Evolutionary conservation across 2,888 invertebrate genomes (phyloP).

Genomic region (Idaea biselata): DNA sequence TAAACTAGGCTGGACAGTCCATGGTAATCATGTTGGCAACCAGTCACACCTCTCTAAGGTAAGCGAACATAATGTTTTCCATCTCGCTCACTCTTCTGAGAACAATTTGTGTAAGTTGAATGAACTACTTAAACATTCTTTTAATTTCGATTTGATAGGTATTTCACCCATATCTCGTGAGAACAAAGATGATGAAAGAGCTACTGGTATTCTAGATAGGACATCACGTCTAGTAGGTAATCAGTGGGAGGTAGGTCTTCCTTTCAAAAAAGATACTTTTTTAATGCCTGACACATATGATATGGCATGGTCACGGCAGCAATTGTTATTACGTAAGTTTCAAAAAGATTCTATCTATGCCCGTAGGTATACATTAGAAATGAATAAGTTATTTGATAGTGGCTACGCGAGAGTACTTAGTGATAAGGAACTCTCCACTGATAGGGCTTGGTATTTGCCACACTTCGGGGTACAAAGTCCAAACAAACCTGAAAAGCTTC

Average conservation of each 20-base stretch:
- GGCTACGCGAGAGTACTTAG: slow-evolving; percentile 21
- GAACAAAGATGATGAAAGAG: slow-evolving; percentile 24
- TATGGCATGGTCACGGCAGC: slow-evolving; percentile 16
- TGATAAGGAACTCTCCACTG: slow-evolving; percentile 1
- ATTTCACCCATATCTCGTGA: slow-evolving; percentile 24
- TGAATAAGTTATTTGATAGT: slow-evolving; percentile 29
- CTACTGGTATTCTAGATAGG: slow-evolving; percentile 25
- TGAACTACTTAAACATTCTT: slow-evolving; percentile 22
- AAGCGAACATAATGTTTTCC: slow-evolving; percentile 5
- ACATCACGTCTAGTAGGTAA: slow-evolving; percentile 19
- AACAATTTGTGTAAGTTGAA: slow-evolving; percentile 20
- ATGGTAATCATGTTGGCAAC: slow-evolving; percentile 11
- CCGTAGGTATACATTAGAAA: slow-evolving; percentile 24
- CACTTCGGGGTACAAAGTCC: slow-evolving; percentile 33
- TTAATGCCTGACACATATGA: slow-evolving; percentile 22
- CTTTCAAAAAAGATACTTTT: slow-evolving; percentile 23
- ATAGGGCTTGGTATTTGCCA: slow-evolving; percentile 28
- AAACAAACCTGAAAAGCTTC: slow-evolving; percentile 24
- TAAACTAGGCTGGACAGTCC: slow-evolving; percentile 22
- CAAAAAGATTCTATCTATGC: slow-evolving; percentile 13
- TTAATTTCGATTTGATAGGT: slow-evolving; percentile 28
- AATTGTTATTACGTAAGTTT: slow-evolving; percentile 18
- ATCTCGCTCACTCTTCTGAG: not conserved
- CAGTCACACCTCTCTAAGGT: slow-evolving; percentile 19
- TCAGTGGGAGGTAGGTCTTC: slow-evolving; percentile 28